Evolutionary conservation across 2,113 vertebrate species (phyloP), one percentile per base, ranked within the genome.

Genomic region (Oryzias javanicus): DNA sequence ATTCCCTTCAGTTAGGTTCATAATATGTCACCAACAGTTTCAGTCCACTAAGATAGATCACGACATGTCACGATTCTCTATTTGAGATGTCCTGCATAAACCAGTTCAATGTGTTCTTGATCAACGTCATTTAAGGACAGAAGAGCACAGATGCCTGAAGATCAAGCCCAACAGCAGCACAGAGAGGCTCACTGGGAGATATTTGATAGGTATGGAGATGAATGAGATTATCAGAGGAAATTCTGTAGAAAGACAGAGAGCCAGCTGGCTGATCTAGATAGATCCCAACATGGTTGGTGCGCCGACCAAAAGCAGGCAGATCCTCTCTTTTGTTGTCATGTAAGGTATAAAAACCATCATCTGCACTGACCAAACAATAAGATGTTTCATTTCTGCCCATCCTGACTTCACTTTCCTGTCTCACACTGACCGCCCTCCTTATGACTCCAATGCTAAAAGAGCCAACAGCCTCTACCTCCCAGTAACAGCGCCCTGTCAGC

Each of bases 231-330:
- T 73, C 62, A 1, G 68, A 49, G 4, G 4, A 35, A 29, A 76
- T 69, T 45, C 62, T 77, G 70, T 84, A 88, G 64, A 83, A 88
- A 7, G 82, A 80, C 29, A 88, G 60, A 52, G 20, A 67, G 3
- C 59, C 64, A 1, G 52, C 66, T 1, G 60, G 22, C 14, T 6
- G 14, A 3, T 84, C 81, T 27, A 89, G 62, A 63, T 81, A 82
- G 14, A 86, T 49, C 3, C 68, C 84, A 2, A 79, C n/a, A 18
- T 53, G 60, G 62, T 0, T 76, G 16, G 8, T 72, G 14, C 64
- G 68, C 0, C 49, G 56, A 2, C 20, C 3, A 0, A 25, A 12
- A 15, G 61, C 57, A 0, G 60, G 0, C 0, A 68, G 18, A 4
- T 1, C 0, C 3, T 20, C 1, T 0, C 0, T 41, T 0, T 63